Percentiles rank a stretch among this genome's conserved stretches.
phyloP scores from a whole-genome alignment of 2,888 invertebrate genomes.

The Bruchidius siliquastri region DNA sequence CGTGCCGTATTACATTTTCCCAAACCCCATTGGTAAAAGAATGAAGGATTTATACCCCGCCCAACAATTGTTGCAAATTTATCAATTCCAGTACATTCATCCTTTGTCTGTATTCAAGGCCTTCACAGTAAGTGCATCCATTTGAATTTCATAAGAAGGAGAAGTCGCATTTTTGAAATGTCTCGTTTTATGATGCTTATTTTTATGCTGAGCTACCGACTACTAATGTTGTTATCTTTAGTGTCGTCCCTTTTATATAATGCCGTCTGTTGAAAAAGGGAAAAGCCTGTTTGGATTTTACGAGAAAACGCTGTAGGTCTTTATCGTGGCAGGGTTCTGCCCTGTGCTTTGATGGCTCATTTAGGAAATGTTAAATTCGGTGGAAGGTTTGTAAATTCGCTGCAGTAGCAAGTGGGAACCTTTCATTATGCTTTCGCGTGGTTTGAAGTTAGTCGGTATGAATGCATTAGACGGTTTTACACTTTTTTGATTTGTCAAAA shows the following conservation, averaged over 20 bases:
- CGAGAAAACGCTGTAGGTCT: not conserved
- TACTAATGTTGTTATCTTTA: not conserved
- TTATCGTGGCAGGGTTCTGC: not conserved
- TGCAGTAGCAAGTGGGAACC: not conserved
- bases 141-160: not conserved
- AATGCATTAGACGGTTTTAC: no score
- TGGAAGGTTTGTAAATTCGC: not conserved
- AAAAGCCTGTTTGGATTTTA: not conserved
- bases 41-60: not conserved
- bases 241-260: not conserved
- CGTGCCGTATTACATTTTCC: not conserved
- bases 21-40: not conserved
- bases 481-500: no score
- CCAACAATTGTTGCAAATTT: not conserved
- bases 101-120: not conserved
- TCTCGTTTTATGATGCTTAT: not conserved
- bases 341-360: not conserved
- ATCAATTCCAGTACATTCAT: not conserved
- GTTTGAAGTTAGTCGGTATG: no score
- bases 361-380: not conserved
- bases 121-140: not conserved
- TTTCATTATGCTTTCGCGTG: no score
- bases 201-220: not conserved
- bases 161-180: not conserved
- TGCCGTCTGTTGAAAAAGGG: not conserved